These are phyloP conservation scores for Arizona elegans DNA, from an alignment of 2,113 vertebrate species.

Conservation along the genomic window DNA sequence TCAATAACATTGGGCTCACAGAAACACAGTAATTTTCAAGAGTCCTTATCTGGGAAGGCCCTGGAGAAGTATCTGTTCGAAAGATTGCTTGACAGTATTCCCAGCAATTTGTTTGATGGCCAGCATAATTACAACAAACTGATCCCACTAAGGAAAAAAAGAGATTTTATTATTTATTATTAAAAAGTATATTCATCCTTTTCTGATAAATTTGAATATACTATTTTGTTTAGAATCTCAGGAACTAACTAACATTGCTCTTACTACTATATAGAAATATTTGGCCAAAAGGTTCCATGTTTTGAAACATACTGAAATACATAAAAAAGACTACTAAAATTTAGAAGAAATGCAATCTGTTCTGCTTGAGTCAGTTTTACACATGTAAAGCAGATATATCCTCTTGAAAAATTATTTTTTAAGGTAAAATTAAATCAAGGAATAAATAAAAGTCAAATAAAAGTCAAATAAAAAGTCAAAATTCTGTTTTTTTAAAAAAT, in stretches of 20 bases:
- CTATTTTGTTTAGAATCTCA: background rate
- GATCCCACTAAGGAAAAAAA: conserved; percentile 84
- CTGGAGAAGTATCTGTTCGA: conserved; percentile 94
- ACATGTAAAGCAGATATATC: background rate
- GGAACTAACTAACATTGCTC: background rate
- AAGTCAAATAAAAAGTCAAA: background rate
- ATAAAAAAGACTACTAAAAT: background rate
- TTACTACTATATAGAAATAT: background rate
- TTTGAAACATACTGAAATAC: background rate
- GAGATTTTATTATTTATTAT: conserved; percentile 5
- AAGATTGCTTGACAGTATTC: conserved; percentile 99
- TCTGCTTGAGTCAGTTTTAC: background rate
- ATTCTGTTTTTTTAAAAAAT: background rate
- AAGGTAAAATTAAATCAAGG: background rate
- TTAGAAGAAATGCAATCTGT: background rate
- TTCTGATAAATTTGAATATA: background rate
- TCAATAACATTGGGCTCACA: conserved; percentile 86
- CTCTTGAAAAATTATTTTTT: background rate
- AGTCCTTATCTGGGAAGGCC: conserved; percentile 91
- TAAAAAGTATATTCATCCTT: background rate
- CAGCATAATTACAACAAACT: conserved; percentile 92
- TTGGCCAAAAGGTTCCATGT: background rate
- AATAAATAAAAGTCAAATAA: too few relatives aligned
- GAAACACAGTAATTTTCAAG: conserved; percentile 93
- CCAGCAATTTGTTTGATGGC: conserved; percentile 93